Base-by-base conservation (phyloP, 1,140 invertebrate species). In the Zaprionus capensis region DNA sequence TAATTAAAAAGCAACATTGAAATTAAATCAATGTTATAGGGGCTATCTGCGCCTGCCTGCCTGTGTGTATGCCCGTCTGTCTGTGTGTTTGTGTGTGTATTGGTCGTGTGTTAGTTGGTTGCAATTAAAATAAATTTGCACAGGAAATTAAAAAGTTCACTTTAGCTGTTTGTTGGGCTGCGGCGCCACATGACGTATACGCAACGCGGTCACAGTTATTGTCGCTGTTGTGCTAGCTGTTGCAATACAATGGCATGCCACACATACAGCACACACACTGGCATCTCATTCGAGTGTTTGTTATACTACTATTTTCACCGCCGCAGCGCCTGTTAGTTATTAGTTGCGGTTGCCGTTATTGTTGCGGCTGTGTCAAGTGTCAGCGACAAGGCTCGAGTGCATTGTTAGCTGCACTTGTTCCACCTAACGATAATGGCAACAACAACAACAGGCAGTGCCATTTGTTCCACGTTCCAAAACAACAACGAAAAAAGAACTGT, bases 311-410 rank as follows among this genome's bases (percentile, higher is more conserved):
- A 67, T 72, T 72, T 68, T 65, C 15, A 63, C 6, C 70, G 26
- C 36, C 28, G 11, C 72, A 55, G 26, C 36, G 34, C 11, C 66
- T 69, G 84, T 83, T 83, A 82, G 84, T 87, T 87, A 87, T 87
- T 87, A 87, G 85, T 87, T 75, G 84, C 75, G 84, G 69, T 69
- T 78, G 71, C 70, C 66, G 68, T 77, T 77, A 65, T 80, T 76
- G 74, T 78, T 87, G 83, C 78, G 84, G 78, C 84, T 83, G 75
- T 90, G 84, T 87, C 84, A 90, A 87, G 84, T 83, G 84, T 69
- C 75, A 76, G 57, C 65, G 73, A 75, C 80, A 72, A 74, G 66
- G 71, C 68, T 71, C 55, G 61, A 76, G 68, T 66, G 68, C 74
- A 72, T 80, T 67, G 51, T 56, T 59, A 62, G 44, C 56, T 28